Percentiles rank a stretch among this genome's conserved stretches.
These are phyloP conservation scores for Cantharis rufa DNA, from an alignment of 2,888 invertebrate genomes.

Conservation along the genomic window DNA sequence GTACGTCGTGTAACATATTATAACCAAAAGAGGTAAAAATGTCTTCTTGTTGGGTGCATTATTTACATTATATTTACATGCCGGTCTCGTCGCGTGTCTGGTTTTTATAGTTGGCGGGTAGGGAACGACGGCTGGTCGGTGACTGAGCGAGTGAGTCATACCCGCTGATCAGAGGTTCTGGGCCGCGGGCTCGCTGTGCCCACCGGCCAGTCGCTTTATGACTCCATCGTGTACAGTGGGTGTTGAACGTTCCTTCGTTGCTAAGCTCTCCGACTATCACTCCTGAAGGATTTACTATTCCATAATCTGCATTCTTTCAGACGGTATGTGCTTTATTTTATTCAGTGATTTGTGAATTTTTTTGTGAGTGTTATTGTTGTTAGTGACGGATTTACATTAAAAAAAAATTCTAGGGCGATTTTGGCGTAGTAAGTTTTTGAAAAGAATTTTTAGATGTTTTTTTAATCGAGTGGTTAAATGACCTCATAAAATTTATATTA, in stretches of 20 bases:
- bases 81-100: constrained; percentile 31
- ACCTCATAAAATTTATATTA: not conserved
- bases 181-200: constrained; percentile 24
- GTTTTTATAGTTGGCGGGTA: constrained; percentile 5
- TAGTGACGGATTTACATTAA: not conserved
- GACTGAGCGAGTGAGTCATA: constrained; percentile 27
- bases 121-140: constrained; percentile 19
- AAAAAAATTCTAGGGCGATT: not conserved
- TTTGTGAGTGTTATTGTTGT: not conserved
- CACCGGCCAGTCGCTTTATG: constrained; percentile 32
- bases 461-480: not conserved
- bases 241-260: not conserved
- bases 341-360: not conserved
- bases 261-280: not conserved
- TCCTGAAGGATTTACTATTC: constrained; percentile 5
- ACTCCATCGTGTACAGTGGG: constrained; percentile 16
- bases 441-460: not conserved
- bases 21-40: constrained; percentile 17
- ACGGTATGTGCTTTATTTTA: constrained; percentile 6
- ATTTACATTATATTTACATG: not conserved
- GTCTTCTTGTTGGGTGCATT: not conserved
- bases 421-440: not conserved
- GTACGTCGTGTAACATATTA: not conserved
- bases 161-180: constrained; percentile 7
- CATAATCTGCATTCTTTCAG: not conserved